Conservation (phyloP, 1,140 invertebrate species). For the Aphis gossypii region DNA sequence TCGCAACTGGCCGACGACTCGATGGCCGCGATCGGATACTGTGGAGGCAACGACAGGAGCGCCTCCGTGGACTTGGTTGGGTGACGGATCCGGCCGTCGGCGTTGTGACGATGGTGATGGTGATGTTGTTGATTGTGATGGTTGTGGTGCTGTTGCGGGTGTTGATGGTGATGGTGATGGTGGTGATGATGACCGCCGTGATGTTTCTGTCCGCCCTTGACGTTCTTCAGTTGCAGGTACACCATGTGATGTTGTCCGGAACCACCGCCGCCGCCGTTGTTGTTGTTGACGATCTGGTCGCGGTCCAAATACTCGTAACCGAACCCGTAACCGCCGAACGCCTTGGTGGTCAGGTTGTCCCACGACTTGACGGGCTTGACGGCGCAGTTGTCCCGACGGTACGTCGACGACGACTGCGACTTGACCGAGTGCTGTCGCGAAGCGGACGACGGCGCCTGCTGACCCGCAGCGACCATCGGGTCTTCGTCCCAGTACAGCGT, state of each 20-base stretch:
- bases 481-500: constrained; percentile 79
- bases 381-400: constrained; percentile 65
- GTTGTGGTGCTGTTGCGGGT: constrained; percentile 48
- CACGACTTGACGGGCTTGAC: constrained; percentile 82
- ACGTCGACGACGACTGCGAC: constrained; percentile 59
- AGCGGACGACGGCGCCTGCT: not conserved
- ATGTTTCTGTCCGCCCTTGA: constrained; percentile 54
- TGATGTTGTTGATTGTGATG: constrained; percentile 20
- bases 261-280: not conserved
- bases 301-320: constrained; percentile 74
- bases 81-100: constrained; percentile 20
- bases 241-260: constrained; percentile 54
- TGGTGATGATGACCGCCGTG: constrained; percentile 46
- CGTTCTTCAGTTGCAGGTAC: constrained; percentile 32
- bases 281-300: constrained; percentile 44
- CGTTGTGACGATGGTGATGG: constrained; percentile 17
- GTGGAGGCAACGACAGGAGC: constrained; percentile 71
- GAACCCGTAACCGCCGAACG: constrained; percentile 82
- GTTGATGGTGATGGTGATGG: not conserved
- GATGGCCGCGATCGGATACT: constrained; percentile 67
- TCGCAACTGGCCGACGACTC: constrained; percentile 73
- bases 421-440: constrained; percentile 62
- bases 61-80: constrained; percentile 82
- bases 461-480: not conserved
- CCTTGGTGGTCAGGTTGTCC: constrained; percentile 85